Evolutionary conservation across 1,140 invertebrate genomes (phyloP), one percentile per base, ranked within the genome.

Genomic region (Andrena cerasifolii): DNA sequence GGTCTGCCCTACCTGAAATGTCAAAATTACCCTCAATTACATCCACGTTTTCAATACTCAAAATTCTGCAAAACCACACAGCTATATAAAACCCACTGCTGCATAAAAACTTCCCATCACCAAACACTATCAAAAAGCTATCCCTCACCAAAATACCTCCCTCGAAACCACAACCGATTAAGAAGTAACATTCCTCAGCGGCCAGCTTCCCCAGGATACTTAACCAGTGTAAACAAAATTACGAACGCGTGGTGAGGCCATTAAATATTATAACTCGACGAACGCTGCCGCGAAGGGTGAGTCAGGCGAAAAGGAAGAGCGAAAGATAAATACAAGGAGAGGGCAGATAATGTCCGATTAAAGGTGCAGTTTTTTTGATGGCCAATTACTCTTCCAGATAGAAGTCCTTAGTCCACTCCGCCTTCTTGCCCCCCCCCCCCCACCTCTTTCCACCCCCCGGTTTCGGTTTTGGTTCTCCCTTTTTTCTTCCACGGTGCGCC

Each of bases 321-420:
- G 28, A 63, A 67, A 33, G 45, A 43, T 62, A 62, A 51, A 63
- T 28, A 51, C 40, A 24, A 36, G 18, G 8, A 31, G 36, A 21
- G 16, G 40, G 40, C 10, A 66, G 76, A 72, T 45, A 72, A 59
- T 26, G 58, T 73, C 47, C 21, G 53, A 70, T 78, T 47, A 53
- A 72, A 72, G 75, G 28, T 67, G 40, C 43, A 78, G 67, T 43
- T 62, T 71, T 61, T 54, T 78, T 40, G 56, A 78, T 72, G 74
- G n/a, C 16, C 74, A 76, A 76, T 76, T 76, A 76, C 53, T 76
- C 54, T 67, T 18, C 6, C 6, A 65, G 61, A 74, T 74, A 24
- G 61, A 54, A 43, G 43, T 65, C n/a, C 43, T 33, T n/a, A 24
- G 61, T 43, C n/a, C 58, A 21, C 31, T 28, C 18, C 7, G 21